These are phyloP conservation scores for Arenaria interpres DNA, from an alignment of 2,113 vertebrate species.

Conservation along the genomic window DNA sequence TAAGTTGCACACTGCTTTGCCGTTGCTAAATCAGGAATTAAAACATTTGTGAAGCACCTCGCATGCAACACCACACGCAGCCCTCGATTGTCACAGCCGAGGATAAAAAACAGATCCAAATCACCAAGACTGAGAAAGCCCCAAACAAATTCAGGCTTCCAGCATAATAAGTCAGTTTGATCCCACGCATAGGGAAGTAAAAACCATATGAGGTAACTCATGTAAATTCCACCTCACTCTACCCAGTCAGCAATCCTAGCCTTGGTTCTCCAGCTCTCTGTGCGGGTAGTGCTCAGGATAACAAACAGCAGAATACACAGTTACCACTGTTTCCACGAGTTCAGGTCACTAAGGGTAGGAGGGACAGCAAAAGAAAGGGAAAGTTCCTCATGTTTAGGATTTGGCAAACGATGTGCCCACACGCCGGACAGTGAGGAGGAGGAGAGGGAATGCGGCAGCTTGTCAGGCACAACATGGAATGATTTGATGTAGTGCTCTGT, in stretches of 20 bases:
- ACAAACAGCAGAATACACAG: neutral
- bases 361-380: neutral
- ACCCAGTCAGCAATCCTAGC: neutral
- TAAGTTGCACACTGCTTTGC: neutral
- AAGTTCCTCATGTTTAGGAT: neutral
- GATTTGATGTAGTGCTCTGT: neutral
- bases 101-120: neutral
- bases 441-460: neutral
- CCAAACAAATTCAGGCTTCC: neutral
- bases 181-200: neutral
- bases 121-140: neutral
- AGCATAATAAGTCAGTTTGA: neutral
- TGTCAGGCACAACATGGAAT: neutral
- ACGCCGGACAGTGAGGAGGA: neutral
- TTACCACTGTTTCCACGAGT: neutral
- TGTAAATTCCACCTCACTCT: neutral
- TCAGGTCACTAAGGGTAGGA: neutral
- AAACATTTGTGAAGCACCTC: neutral
- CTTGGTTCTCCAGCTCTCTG: neutral
- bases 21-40: neutral
- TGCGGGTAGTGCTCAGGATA: neutral
- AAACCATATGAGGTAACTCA: neutral
- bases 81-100: neutral
- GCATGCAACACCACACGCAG: neutral
- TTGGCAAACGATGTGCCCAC: neutral